Percentiles rank a stretch among this genome's conserved stretches.
Evolutionary conservation across 2,797 vertebrate species (phyloP).

Genomic region (Halcyon leucocephala): DNA sequence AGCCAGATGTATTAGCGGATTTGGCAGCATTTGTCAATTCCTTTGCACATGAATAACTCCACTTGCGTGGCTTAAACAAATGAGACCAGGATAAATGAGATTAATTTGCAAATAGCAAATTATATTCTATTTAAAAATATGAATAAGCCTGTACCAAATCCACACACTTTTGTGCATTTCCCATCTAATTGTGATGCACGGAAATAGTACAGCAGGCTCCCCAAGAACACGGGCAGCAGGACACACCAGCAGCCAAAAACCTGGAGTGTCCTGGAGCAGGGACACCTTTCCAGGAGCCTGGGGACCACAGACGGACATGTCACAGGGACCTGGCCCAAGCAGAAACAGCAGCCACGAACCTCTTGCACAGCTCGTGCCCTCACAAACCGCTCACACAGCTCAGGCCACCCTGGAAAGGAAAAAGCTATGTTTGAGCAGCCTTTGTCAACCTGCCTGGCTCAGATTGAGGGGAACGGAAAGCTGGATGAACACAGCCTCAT

Average conservation of each 20-base stretch:
- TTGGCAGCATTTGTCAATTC: slow-evolving; percentile 31
- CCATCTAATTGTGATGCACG: background rate
- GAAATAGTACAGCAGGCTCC: background rate
- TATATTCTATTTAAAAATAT: slow-evolving; percentile 27
- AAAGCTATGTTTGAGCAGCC: background rate
- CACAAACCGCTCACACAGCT: background rate
- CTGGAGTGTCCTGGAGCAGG: background rate
- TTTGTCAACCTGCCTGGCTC: background rate
- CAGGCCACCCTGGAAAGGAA: background rate
- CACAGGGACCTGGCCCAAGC: background rate
- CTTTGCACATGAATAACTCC: slow-evolving; percentile 49
- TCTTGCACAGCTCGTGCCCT: background rate
- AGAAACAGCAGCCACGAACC: background rate
- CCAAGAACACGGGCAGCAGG: background rate
- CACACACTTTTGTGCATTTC: background rate
- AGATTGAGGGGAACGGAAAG: background rate
- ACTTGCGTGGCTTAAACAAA: slow-evolving; percentile 28
- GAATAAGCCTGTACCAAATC: slow-evolving; percentile 5
- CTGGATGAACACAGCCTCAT: background rate
- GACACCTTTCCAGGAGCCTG: background rate
- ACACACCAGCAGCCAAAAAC: background rate
- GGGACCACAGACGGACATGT: background rate
- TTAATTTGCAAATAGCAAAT: slow-evolving; percentile 61
- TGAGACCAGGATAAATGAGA: slow-evolving; percentile 36
- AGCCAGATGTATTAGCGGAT: slow-evolving; percentile 39